Evolutionary conservation across 2,113 vertebrate species (phyloP), one percentile per base, ranked within the genome.

Genomic region (Equus quagga): DNA sequence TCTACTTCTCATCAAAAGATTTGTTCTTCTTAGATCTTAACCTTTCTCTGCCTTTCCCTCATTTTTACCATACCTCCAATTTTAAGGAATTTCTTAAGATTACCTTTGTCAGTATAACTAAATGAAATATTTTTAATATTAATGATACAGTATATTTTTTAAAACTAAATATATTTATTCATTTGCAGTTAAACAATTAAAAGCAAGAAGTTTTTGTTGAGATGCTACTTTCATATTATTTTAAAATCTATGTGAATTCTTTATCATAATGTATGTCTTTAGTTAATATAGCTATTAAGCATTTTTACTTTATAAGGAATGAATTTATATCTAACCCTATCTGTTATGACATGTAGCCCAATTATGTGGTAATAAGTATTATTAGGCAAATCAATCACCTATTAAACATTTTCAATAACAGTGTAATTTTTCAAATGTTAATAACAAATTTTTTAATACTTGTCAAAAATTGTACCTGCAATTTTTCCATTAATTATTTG

Each of bases 291-390:
- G 46, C 17, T 93, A 26, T 69, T 83, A 79, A 65, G 13, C 1
- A 60, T 7, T 21, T 92, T 79, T 65, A 31, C 21, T 87, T 86
- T 94, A 62, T 76, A 46, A 92, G 54, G 36, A 95, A 76, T 67
- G 62, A 49, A 36, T 70, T 89, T 90, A 81, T 95, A 94, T 62
- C 21, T 87, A 64, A 72, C 46, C 78, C 64, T 65, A 95, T 97
- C 81, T 88, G 46, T 97, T 98, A 97, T 96, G 60, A 95, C 79
- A 87, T 97, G 87, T 73, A 62, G 89, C 36, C 67, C 97, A 98
- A 98, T 98, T 98, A 97, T 89, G 36, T 97, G 97, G 69, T 98
- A 98, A 96, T 98, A 98, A 97, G 94, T 72, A 94, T 98, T 98
- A 98, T 98, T 98, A 97, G 94, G 79, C 18, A 89, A 97, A 95